These are phyloP conservation scores for Micromussa lordhowensis DNA, from an alignment of 92 coral and sea anemone genomes.

Conservation along the genomic window DNA sequence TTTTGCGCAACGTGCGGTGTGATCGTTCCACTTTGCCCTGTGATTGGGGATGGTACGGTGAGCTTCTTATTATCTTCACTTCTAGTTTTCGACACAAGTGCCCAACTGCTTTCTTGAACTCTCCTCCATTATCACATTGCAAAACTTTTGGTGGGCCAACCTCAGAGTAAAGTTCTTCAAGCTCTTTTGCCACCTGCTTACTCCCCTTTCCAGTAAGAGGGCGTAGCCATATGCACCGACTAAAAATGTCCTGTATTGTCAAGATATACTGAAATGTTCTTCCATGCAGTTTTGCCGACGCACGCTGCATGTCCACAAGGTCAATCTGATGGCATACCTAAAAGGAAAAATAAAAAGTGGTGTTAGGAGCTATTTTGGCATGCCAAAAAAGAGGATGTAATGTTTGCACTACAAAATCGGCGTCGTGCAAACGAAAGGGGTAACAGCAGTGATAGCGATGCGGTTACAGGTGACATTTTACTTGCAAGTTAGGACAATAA, in stretches of 20 bases:
- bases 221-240: constrained; percentile 18
- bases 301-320: constrained; percentile 37
- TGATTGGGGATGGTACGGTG: too few species aligned
- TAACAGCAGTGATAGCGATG: too few species aligned
- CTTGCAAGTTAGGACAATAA: too few species aligned
- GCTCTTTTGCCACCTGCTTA: constrained; percentile 25
- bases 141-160: constrained; percentile 39
- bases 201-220: constrained; percentile 30
- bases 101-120: too few species aligned
- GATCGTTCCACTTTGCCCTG: constrained; percentile 68
- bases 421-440: too few species aligned
- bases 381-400: neutral
- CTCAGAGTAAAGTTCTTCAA: constrained; percentile 22
- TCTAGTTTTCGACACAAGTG: too few species aligned
- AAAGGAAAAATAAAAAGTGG: neutral
- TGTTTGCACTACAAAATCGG: too few species aligned
- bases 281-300: neutral
- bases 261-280: constrained; percentile 30
- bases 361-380: neutral
- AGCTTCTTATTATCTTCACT: too few species aligned
- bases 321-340: constrained; percentile 46
- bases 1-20: constrained; percentile 54
- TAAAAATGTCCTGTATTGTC: constrained; percentile 57
- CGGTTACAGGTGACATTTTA: too few species aligned
- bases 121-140: constrained; percentile 36